A percentile compares a stretch with the other conserved stretches of the same genome.
Evolutionary conservation across 2,888 invertebrate species (phyloP).

Genomic region (Orchestes rusci): DNA sequence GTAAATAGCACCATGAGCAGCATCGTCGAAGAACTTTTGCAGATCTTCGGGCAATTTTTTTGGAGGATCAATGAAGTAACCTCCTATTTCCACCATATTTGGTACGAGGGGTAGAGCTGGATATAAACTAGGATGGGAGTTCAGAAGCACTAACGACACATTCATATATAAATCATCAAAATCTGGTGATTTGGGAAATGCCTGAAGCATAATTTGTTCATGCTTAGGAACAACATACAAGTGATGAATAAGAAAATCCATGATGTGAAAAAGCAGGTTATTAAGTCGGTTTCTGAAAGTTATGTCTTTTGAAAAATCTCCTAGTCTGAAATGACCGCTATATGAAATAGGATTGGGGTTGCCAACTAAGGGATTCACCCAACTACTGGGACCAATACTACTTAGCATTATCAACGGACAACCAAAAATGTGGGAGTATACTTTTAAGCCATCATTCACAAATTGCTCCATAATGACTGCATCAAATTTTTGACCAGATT

Average conservation of each 20-base stretch:
- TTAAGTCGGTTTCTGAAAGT: slow-evolving; percentile 48
- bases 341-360: slow-evolving; percentile 46
- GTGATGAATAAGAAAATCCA: slow-evolving; percentile 17
- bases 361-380: slow-evolving; percentile 41
- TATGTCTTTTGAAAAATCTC: slow-evolving; percentile 12
- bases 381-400: slow-evolving; percentile 26
- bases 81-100: slow-evolving; percentile 52
- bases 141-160: slow-evolving; percentile 18
- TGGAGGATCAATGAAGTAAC: slow-evolving; percentile 42
- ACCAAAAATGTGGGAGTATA: slow-evolving; percentile 10
- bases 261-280: slow-evolving; percentile 43
- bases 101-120: slow-evolving; percentile 45
- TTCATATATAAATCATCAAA: slow-evolving; percentile 12
- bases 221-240: slow-evolving; percentile 27
- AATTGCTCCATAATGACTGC: slow-evolving; percentile 43
- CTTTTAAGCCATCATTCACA: slow-evolving; percentile 14
- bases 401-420: slow-evolving; percentile 14
- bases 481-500: slow-evolving; percentile 14
- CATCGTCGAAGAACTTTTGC: slow-evolving; percentile 28
- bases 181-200: slow-evolving; percentile 11
- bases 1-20: slow-evolving; percentile 43
- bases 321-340: slow-evolving; percentile 42
- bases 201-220: slow-evolving; percentile 26
- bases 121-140: slow-evolving; percentile 20
- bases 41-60: slow-evolving; percentile 31